phyloP scores from a whole-genome alignment of 2,113 vertebrate genomes.

The Motacilla tschutschensis region DNA sequence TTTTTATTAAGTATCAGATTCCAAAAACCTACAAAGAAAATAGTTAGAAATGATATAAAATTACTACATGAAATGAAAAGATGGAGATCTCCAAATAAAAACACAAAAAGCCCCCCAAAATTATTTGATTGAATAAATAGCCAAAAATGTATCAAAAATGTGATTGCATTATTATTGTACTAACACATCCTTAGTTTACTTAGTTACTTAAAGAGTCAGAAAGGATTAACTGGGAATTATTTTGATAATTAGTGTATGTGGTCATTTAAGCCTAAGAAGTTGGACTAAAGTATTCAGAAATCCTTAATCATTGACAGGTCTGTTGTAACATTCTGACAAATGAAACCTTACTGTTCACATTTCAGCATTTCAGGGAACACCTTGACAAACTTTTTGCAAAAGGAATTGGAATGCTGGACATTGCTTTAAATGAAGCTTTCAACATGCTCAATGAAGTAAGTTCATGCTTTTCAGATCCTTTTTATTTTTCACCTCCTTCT shows the following conservation, averaged over 20 bases:
- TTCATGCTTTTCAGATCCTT: background rate
- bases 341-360: background rate
- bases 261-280: background rate
- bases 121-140: background rate
- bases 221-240: background rate
- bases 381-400: slow-evolving; percentile 93
- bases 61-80: background rate
- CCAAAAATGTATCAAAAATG: background rate
- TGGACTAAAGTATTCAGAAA: background rate
- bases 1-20: background rate
- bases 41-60: background rate
- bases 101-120: background rate
- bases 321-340: background rate
- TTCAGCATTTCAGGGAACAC: slow-evolving; percentile 93
- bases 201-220: background rate
- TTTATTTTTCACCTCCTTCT: background rate
- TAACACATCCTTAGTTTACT: background rate
- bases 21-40: background rate
- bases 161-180: background rate
- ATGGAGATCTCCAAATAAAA: background rate
- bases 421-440: slow-evolving; percentile 94
- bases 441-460: slow-evolving; percentile 91
- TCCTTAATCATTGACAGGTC: background rate
- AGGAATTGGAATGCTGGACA: slow-evolving; percentile 95
- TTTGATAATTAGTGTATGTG: background rate